These are phyloP conservation scores for Seladonia tumulorum DNA, from an alignment of 2,888 invertebrate species.

Conservation along the genomic window DNA sequence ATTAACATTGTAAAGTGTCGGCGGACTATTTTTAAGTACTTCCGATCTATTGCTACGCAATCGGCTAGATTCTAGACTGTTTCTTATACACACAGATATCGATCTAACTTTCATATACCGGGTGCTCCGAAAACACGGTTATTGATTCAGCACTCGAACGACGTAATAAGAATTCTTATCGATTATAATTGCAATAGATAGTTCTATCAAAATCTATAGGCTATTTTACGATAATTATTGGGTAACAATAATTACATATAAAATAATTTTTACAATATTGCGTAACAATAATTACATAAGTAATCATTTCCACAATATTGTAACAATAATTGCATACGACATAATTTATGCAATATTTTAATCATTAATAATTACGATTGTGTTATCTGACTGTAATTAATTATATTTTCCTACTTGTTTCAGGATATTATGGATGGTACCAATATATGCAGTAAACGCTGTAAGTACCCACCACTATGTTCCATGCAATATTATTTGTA, in stretches of 20 bases:
- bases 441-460: conserved; percentile 97
- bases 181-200: not conserved
- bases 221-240: not conserved
- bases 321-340: not conserved
- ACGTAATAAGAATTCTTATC: not conserved
- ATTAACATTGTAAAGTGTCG: not conserved
- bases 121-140: not conserved
- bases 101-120: conserved; percentile 20
- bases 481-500: not conserved
- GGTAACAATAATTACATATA: not conserved
- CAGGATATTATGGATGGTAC: conserved; percentile 98
- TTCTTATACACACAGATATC: conserved; percentile 11
- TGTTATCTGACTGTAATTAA: not conserved
- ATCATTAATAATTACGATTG: not conserved
- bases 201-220: not conserved
- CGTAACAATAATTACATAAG: no score
- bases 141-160: not conserved
- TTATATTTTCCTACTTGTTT: conserved; percentile 70
- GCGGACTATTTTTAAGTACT: not conserved
- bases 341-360: not conserved
- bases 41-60: not conserved
- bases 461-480: conserved; percentile 86
- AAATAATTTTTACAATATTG: no score
- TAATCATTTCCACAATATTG: no score
- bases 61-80: not conserved